These are phyloP conservation scores for Chromoteleia sp. DNA, from an alignment of 2,888 invertebrate species.

Conservation along the genomic window DNA sequence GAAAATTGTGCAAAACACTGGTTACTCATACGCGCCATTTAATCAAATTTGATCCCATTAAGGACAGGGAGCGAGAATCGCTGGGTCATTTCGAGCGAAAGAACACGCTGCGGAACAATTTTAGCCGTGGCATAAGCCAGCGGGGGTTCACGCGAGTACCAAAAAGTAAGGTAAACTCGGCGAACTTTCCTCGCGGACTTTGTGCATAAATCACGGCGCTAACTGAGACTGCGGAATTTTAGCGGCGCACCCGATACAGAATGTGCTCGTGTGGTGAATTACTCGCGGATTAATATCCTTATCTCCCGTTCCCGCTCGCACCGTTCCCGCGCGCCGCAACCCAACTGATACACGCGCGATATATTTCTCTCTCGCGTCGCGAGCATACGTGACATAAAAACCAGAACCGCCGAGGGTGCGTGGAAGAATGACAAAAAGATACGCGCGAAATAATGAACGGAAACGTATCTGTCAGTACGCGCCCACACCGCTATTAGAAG, in stretches of 20 bases:
- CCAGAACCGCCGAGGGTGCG: slow-evolving; percentile 18
- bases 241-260: slow-evolving; percentile 74
- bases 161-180: slow-evolving; percentile 78
- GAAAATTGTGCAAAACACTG: slow-evolving; percentile 47
- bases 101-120: slow-evolving; percentile 68
- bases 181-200: slow-evolving; percentile 77
- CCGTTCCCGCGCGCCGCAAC: slow-evolving; percentile 5
- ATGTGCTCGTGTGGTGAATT: slow-evolving; percentile 72
- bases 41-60: slow-evolving; percentile 65
- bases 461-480: slow-evolving; percentile 11
- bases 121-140: slow-evolving; percentile 61
- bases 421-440: slow-evolving; percentile 22
- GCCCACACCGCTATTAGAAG: neutral
- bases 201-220: slow-evolving; percentile 77
- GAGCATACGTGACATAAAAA: slow-evolving; percentile 45
- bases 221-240: slow-evolving; percentile 72
- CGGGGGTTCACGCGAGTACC: slow-evolving; percentile 73
- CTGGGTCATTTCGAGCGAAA: slow-evolving; percentile 60
- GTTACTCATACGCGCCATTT: slow-evolving; percentile 60
- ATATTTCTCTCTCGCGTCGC: slow-evolving; percentile 34
- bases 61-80: slow-evolving; percentile 33
- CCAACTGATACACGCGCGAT: slow-evolving; percentile 52
- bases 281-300: slow-evolving; percentile 79
- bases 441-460: slow-evolving; percentile 30
- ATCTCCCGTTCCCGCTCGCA: slow-evolving; percentile 71